Evolutionary conservation across 1,140 invertebrate genomes (phyloP), one percentile per base, ranked within the genome.

Genomic region (Drosophila saltans): DNA sequence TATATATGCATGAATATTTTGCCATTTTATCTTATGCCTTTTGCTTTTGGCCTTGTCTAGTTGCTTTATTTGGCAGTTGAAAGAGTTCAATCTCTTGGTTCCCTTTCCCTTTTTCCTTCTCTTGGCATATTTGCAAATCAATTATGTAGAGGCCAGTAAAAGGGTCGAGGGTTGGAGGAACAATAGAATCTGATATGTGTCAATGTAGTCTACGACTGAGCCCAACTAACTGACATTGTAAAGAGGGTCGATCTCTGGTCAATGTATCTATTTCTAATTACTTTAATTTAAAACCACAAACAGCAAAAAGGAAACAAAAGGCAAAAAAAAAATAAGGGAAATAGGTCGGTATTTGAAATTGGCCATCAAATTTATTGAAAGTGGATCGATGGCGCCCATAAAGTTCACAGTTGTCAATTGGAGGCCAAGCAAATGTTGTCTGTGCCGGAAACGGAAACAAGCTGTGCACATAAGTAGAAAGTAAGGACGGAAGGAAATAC

Each of bases 361-460:
- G 26, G 62, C 48, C 59, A 75, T 80, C 78, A 70, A 73, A 73
- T 68, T 72, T 81, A 70, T 55, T 66, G 71, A 72, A 84, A 81
- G 61, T 81, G 61, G 81, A 70, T 81, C 81, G 70, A 69, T 58
- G 63, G 60, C 16, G 56, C 68, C 76, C 75, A 60, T 72, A 66
- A 65, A 75, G 58, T 75, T 77, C 75, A 75, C 74, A 78, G 80
- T 68, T 69, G 66, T 66, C 72, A 69, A 69, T 69, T 72, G 57
- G 43, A 67, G 77, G 80, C 81, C 78, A 74, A 67, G 81, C 57
- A 86, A 88, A 78, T 79, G 69, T 72, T 88, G 83, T 85, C 82
- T 85, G 79, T 65, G 36, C 83, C 78, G 81, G 82, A 85, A 86
- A 59, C 83, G 82, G 82, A 85, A 88, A 78, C 75, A 88, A 82